phyloP scores from a whole-genome alignment of 2,888 invertebrate species.

The Colostygia pectinataria region DNA sequence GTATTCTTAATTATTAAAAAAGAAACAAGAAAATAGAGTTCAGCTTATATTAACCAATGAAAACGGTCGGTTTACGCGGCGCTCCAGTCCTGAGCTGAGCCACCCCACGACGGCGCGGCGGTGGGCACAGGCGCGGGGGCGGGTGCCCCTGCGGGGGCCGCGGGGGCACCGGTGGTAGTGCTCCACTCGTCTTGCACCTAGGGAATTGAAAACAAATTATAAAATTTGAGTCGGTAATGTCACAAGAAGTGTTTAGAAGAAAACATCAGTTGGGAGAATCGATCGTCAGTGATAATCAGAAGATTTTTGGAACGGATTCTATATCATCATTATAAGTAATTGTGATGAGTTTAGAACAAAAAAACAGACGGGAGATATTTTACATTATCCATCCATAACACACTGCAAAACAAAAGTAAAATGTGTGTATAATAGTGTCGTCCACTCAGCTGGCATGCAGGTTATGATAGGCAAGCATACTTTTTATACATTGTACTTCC shows the following conservation, averaged over 20 bases:
- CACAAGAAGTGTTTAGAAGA: background rate
- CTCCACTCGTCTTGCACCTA: slow-evolving; percentile 84
- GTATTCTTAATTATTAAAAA: slow-evolving; percentile 41
- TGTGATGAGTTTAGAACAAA: no score
- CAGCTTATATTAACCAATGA: slow-evolving; percentile 58
- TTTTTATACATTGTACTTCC: no score
- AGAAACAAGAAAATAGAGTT: slow-evolving; percentile 47
- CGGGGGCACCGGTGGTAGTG: slow-evolving; percentile 50
- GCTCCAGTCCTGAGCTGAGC: slow-evolving; percentile 82
- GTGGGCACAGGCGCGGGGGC: slow-evolving; percentile 70
- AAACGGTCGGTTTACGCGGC: slow-evolving; percentile 60
- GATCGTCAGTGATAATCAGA: slow-evolving; percentile 9
- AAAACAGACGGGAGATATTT: no score
- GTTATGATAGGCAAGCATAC: no score
- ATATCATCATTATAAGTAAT: slow-evolving; percentile 7
- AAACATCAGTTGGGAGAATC: slow-evolving; percentile 13
- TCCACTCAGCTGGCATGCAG: no score
- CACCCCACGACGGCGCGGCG: slow-evolving; percentile 84
- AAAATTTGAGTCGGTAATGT: no score
- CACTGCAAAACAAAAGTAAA: no score
- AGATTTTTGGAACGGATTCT: slow-evolving; percentile 16
- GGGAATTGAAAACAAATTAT: background rate
- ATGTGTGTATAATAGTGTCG: no score
- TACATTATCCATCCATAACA: no score
- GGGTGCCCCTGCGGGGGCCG: slow-evolving; percentile 43